Percentiles rank a stretch among this genome's conserved stretches.
Evolutionary conservation across 2,113 vertebrate species (phyloP).

Genomic region (Alces alces): DNA sequence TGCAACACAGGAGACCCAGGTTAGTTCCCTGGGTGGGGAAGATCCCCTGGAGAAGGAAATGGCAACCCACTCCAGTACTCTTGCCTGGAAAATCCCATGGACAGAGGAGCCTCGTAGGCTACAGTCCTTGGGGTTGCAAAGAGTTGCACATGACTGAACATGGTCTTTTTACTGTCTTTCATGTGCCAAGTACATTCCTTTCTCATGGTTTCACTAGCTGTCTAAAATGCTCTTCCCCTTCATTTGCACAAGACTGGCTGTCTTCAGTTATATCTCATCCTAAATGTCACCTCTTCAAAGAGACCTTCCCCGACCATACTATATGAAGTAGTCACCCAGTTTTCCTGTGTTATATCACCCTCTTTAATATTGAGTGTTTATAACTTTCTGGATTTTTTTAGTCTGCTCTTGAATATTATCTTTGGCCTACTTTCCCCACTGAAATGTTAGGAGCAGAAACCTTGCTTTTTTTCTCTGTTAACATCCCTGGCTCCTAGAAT

Average conservation of each 20-base stretch:
- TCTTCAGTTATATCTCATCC: background rate
- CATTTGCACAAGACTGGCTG: background rate
- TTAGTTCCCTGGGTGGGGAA: background rate
- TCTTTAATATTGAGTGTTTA: background rate
- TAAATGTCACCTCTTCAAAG: background rate
- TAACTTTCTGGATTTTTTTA: background rate
- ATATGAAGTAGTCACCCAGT: background rate
- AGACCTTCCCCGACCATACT: background rate
- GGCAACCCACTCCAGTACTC: background rate
- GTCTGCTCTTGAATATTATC: background rate
- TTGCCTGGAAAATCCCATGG: background rate
- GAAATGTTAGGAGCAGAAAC: background rate
- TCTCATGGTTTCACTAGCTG: background rate
- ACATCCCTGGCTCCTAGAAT: background rate
- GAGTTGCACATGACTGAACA: background rate
- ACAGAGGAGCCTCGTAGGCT: background rate
- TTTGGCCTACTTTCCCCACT: background rate
- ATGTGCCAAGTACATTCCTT: background rate
- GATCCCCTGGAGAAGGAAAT: background rate
- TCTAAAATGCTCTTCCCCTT: background rate
- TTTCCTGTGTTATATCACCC: background rate
- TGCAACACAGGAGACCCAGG: background rate
- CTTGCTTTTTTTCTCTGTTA: background rate
- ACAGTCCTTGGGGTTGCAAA: background rate
- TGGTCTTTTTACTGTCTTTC: background rate